Conservation (phyloP, 2,113 vertebrate species). For the Anarhynchus alexandrinus region DNA sequence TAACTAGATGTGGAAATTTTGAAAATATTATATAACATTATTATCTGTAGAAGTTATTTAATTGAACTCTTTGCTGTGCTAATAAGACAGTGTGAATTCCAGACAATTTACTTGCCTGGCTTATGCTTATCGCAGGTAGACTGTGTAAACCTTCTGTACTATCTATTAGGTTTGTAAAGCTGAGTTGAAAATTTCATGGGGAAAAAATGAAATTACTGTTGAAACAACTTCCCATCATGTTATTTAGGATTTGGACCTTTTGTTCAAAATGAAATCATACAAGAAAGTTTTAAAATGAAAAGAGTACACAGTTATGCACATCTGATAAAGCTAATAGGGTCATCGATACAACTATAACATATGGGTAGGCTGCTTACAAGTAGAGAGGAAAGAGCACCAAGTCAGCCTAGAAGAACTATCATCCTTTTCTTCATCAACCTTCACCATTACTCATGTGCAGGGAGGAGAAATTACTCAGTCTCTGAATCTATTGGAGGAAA, state of each 20-base stretch:
- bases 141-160: neutral
- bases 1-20: neutral
- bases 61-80: neutral
- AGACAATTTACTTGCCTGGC: neutral
- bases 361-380: neutral
- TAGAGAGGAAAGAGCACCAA: neutral
- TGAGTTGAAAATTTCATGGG: neutral
- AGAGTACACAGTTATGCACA: neutral
- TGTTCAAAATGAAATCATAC: neutral
- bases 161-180: neutral
- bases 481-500: neutral
- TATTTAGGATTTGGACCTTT: neutral
- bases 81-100: neutral
- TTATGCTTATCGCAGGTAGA: neutral
- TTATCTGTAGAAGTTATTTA: neutral
- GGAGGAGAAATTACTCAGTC: neutral
- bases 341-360: neutral
- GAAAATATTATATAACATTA: neutral
- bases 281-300: neutral
- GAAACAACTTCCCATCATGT: neutral
- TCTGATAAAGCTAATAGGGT: neutral
- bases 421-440: neutral
- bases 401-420: neutral
- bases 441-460: neutral
- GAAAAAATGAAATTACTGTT: neutral